Evolutionary conservation across 1,140 invertebrate species (phyloP).

Genomic region (Littorina saxatilis): DNA sequence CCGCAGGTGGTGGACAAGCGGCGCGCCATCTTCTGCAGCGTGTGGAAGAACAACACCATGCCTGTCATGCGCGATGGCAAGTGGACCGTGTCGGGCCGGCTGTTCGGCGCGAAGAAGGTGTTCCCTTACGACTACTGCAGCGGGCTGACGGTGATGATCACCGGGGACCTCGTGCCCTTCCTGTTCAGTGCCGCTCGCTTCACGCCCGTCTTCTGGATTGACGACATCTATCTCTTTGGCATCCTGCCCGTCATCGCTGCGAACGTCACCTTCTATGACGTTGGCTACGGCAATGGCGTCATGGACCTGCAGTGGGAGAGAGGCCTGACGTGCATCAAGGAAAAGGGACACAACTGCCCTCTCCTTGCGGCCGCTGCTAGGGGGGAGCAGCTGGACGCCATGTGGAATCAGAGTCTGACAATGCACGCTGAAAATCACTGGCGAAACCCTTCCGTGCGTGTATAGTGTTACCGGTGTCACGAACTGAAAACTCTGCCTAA

Average conservation of each 20-base stretch:
- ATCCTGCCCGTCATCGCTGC: conserved; percentile 60
- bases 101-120: conserved; percentile 43
- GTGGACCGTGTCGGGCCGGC: conserved; percentile 53
- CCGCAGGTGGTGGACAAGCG: conserved; percentile 19
- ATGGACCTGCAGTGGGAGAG: too few relatives aligned
- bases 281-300: too few relatives aligned
- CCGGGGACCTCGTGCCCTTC: conserved; percentile 49
- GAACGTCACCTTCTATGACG: too few relatives aligned
- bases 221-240: conserved; percentile 78
- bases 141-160: conserved; percentile 54
- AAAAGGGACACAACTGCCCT: too few relatives aligned
- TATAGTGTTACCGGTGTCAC: too few relatives aligned
- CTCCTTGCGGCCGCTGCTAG: too few relatives aligned
- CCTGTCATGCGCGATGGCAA: conserved; percentile 44
- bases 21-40: conserved; percentile 48
- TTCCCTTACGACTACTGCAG: conserved; percentile 61
- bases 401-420: too few relatives aligned
- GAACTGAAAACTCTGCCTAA: too few relatives aligned
- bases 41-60: conserved; percentile 42
- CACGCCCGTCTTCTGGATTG: conserved; percentile 77
- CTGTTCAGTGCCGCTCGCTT: conserved; percentile 67
- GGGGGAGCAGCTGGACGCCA: too few relatives aligned
- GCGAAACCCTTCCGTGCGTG: too few relatives aligned
- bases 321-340: too few relatives aligned
- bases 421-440: too few relatives aligned